Evolutionary conservation across 1,140 invertebrate genomes (phyloP).

Genomic region (Hylyphantes graminicola): DNA sequence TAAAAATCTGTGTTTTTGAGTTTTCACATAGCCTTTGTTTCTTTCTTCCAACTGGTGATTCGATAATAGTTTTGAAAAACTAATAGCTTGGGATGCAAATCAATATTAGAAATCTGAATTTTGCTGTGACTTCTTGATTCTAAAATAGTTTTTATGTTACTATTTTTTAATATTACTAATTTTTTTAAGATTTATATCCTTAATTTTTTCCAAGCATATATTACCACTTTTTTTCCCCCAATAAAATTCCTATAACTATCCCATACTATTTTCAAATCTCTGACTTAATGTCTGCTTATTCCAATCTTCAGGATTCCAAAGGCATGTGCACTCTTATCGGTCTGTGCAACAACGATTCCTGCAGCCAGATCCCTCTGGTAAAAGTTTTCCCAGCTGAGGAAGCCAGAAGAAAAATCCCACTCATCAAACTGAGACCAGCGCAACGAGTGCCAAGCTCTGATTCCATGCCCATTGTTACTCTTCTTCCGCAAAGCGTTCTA

Average conservation of each 20-base stretch:
- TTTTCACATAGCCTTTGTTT: no score
- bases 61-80: no score
- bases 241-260: neutral
- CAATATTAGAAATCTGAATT: no score
- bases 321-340: slow-evolving; percentile 54
- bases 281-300: neutral
- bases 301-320: slow-evolving; percentile 25
- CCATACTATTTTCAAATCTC: neutral
- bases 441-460: neutral
- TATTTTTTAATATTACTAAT: neutral
- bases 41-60: no score
- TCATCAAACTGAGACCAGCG: slow-evolving; percentile 25
- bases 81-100: no score
- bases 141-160: neutral
- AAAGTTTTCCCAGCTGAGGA: slow-evolving; percentile 23
- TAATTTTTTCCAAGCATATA: no score
- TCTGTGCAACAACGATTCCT: slow-evolving; percentile 22
- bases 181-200: neutral
- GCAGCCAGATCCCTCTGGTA: slow-evolving; percentile 4
- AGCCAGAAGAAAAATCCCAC: slow-evolving; percentile 15
- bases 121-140: neutral
- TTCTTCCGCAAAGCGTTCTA: slow-evolving; percentile 14
- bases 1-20: no score
- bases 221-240: neutral
- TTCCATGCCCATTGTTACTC: slow-evolving; percentile 5